Percentiles rank a stretch among this genome's conserved stretches.
These are phyloP conservation scores for Magallana nippona DNA, from an alignment of 2,888 invertebrate species.

Conservation along the genomic window DNA sequence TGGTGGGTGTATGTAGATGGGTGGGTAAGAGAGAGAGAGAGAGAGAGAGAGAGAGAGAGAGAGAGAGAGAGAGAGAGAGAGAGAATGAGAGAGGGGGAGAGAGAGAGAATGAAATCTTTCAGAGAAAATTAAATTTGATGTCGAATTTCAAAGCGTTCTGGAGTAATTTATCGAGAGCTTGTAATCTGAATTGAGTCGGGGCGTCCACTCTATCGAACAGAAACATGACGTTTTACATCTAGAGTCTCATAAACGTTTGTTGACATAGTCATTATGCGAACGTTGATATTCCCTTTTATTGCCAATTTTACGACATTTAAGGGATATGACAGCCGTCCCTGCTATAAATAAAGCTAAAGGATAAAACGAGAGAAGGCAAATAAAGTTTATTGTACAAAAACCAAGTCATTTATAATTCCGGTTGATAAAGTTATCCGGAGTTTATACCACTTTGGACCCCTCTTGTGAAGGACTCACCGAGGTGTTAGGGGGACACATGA, in stretches of 20 bases:
- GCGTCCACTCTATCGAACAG: conserved; percentile 33
- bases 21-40: neutral
- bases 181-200: conserved; percentile 34
- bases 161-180: conserved; percentile 21
- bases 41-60: neutral
- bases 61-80: neutral
- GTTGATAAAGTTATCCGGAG: conserved; percentile 28
- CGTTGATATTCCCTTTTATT: conserved; percentile 45
- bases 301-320: conserved; percentile 46
- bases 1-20: neutral
- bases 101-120: neutral
- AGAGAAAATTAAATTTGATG: conserved; percentile 30
- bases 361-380: conserved; percentile 40
- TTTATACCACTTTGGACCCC: conserved; percentile 17
- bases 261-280: conserved; percentile 38
- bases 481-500: conserved; percentile 8
- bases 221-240: conserved; percentile 41
- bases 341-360: conserved; percentile 39
- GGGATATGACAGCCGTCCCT: conserved; percentile 42
- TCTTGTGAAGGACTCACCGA: neutral
- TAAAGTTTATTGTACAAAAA: conserved; percentile 44
- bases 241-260: conserved; percentile 40
- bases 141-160: conserved; percentile 31
- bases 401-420: conserved; percentile 37
- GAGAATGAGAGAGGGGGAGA: neutral